Evolutionary conservation across 37 sponge, comb jelly and placozoan species (phyloP).

Genomic region (Corticium candelabrum): DNA sequence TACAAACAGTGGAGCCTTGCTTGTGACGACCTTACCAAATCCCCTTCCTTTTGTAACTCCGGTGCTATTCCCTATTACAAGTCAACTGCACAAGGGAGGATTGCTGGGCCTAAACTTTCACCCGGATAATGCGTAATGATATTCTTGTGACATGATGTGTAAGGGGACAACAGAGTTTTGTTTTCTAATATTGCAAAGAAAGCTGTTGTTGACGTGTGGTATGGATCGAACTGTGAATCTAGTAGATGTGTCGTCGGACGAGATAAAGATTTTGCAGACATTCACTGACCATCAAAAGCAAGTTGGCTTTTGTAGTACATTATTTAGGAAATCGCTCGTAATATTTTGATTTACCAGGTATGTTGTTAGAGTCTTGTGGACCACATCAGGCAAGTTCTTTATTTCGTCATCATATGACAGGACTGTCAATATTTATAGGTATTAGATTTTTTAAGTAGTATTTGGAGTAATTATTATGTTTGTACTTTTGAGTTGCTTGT

Average conservation of each 20-base stretch:
- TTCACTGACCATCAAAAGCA: conserved; percentile 18
- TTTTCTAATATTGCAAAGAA: no score
- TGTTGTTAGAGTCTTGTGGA: conserved; percentile 51
- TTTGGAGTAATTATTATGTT: no score
- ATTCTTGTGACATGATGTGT: no score
- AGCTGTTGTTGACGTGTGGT: neutral
- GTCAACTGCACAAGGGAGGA: neutral
- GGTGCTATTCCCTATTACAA: neutral
- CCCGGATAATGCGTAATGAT: neutral
- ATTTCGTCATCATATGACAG: conserved; percentile 65
- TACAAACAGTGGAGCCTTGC: neutral
- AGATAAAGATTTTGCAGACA: neutral
- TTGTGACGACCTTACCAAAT: neutral
- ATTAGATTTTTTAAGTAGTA: neutral
- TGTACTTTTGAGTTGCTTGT: no score
- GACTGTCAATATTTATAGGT: conserved; percentile 50
- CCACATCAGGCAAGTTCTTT: conserved; percentile 50
- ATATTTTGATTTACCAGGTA: conserved; percentile 28
- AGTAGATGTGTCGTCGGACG: neutral
- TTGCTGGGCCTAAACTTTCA: neutral
- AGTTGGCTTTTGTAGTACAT: neutral
- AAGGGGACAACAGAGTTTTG: no score
- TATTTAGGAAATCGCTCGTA: neutral
- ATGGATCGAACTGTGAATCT: neutral
- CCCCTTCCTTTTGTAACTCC: neutral